Evolutionary conservation across 2,113 vertebrate genomes (phyloP).

Genomic region (Prionailurus viverrinus): DNA sequence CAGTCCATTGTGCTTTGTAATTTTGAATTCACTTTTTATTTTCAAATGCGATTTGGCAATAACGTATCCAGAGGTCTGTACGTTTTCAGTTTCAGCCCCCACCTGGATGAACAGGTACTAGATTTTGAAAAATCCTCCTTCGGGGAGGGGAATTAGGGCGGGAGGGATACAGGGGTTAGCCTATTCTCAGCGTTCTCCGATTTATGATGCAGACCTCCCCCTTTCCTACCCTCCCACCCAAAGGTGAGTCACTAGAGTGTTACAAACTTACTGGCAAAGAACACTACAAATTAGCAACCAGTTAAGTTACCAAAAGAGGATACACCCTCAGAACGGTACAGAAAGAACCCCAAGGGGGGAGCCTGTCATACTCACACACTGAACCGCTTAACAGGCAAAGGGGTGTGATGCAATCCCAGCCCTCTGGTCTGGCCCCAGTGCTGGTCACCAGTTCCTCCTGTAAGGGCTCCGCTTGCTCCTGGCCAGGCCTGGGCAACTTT

Average conservation of each 20-base stretch:
- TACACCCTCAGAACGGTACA: constrained; percentile 39
- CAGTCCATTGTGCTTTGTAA: not conserved
- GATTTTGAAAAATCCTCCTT: not conserved
- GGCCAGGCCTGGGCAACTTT: not conserved
- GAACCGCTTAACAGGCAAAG: rapidly evolving
- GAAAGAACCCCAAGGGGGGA: not conserved
- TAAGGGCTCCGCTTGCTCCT: rapidly evolving
- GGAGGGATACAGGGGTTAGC: not conserved
- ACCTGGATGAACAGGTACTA: not conserved
- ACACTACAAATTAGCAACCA: constrained; percentile 59
- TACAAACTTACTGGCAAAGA: constrained; percentile 62
- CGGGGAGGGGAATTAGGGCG: not conserved
- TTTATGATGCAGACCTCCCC: not conserved
- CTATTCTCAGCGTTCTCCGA: not conserved
- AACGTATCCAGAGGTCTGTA: not conserved
- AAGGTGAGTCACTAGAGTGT: constrained; percentile 51
- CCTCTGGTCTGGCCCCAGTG: not conserved
- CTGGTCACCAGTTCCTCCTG: not conserved
- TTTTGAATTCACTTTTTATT: not conserved
- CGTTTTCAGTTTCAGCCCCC: not conserved
- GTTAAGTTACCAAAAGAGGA: constrained; percentile 43
- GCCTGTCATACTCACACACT: not conserved
- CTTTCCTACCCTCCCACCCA: constrained; percentile 57
- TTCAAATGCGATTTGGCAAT: not conserved
- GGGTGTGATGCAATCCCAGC: not conserved